Evolutionary conservation across 2,113 vertebrate species (phyloP).

Genomic region (Urocolius indicus): DNA sequence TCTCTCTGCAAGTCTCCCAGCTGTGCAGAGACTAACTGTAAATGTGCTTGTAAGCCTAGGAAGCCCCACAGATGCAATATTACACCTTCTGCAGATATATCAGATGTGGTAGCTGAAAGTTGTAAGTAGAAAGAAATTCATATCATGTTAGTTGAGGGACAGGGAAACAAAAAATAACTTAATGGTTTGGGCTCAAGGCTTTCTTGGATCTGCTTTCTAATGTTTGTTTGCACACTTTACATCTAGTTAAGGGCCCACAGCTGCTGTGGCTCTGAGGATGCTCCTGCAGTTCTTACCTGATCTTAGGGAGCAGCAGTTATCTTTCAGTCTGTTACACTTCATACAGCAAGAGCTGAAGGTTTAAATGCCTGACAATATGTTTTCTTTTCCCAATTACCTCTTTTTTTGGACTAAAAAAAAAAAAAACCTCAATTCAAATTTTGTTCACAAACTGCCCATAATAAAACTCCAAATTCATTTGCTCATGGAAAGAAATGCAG

Average conservation of each 20-base stretch:
- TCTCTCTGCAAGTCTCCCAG: background rate
- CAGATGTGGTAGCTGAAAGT: background rate
- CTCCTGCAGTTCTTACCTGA: background rate
- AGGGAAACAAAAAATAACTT: background rate
- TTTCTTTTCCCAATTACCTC: background rate
- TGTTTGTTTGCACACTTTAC: background rate
- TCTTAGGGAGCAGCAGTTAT: background rate
- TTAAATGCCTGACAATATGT: background rate
- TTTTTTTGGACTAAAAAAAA: background rate
- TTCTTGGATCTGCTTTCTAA: background rate
- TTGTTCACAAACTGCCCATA: background rate
- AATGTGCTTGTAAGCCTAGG: background rate
- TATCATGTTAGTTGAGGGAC: background rate
- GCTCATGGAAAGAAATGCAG: background rate
- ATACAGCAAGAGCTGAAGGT: background rate
- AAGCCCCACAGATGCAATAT: background rate
- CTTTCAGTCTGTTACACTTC: background rate
- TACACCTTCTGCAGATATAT: background rate
- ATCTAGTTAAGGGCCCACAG: background rate
- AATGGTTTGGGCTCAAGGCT: background rate
- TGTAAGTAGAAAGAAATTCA: background rate
- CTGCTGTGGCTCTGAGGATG: background rate
- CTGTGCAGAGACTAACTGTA: background rate
- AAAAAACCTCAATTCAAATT: background rate
- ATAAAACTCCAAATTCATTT: background rate